Evolutionary conservation across 2,888 invertebrate genomes (phyloP), one percentile per base, ranked within the genome.

Genomic region (Epinotia brunnichana): DNA sequence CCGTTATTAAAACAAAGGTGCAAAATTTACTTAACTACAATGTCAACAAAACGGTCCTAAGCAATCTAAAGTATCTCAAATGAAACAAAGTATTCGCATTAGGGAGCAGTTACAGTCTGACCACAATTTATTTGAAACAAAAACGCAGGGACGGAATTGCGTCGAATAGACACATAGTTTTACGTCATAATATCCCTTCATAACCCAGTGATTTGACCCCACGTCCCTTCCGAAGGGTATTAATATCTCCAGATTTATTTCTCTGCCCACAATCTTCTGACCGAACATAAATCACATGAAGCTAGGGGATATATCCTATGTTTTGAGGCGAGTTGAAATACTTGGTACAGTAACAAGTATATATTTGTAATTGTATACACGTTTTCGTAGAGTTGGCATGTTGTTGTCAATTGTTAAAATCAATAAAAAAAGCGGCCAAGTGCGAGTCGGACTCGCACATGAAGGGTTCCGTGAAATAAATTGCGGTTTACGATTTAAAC

Each of bases 171-270:
- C 68, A 70, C 79, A 74, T 74, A 76, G 74, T 68, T 56, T 69
- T 59, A 68, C 21, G 51, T 67, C 74, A 75, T 70, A 68, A 67
- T 77, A 77, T 78, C 76, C 77, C 76, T 76, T 75, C 76, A 77
- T 77, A 81, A 76, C 78, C 79, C 59, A 67, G 75, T 77, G 66
- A 77, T 79, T 77, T 71, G 76, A 78, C 77, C 76, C 74, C 73
- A 70, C 74, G 74, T 76, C 76, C 74, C 67, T 67, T 67, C 69
- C 56, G 74, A 74, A 77, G 74, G 79, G 78, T 84, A 86, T 86
- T 87, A 85, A 87, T 87, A 86, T 83, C 82, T 74, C 68, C 75
- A 84, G 86, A 87, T 87, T 85, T 87, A 88, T 88, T 87, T 86
- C 84, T 80, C 76, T 73, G 81, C 77, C 81, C 83, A 82, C 87